These are phyloP conservation scores for Thinocorus orbignyianus DNA, from an alignment of 2,113 vertebrate genomes.

Conservation along the genomic window DNA sequence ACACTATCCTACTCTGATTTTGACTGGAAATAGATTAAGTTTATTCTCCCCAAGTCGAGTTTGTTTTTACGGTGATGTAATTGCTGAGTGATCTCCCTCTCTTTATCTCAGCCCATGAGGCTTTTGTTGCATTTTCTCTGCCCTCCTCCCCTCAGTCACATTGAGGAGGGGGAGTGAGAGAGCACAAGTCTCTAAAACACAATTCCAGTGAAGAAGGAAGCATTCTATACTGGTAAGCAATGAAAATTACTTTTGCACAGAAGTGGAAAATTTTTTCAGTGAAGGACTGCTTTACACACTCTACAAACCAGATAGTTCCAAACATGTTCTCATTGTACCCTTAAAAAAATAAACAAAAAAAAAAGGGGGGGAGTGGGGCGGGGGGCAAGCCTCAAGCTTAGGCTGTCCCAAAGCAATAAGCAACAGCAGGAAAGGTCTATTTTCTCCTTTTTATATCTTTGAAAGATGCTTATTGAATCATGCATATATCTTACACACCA, in stretches of 20 bases:
- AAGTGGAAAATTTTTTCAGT: background rate
- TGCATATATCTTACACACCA: background rate
- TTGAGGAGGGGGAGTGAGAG: background rate
- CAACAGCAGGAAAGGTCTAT: background rate
- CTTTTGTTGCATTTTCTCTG: background rate
- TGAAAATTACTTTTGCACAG: background rate
- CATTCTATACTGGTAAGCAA: background rate
- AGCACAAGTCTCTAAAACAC: background rate
- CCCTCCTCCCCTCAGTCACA: accelerated
- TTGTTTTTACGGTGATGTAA: background rate
- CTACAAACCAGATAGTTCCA: background rate
- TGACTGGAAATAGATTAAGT: background rate
- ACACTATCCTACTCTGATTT: background rate
- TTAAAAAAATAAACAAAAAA: background rate
- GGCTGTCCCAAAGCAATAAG: background rate
- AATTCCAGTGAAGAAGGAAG: background rate
- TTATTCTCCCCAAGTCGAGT: background rate
- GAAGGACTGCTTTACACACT: background rate
- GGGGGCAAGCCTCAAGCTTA: background rate
- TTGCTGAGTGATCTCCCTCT: background rate
- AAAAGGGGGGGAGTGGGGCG: no score
- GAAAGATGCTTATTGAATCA: background rate
- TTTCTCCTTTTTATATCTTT: background rate
- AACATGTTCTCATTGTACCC: background rate
- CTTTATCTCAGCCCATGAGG: background rate